Evolutionary conservation across 2,888 invertebrate species (phyloP).

Genomic region (Pyrrhia umbra): DNA sequence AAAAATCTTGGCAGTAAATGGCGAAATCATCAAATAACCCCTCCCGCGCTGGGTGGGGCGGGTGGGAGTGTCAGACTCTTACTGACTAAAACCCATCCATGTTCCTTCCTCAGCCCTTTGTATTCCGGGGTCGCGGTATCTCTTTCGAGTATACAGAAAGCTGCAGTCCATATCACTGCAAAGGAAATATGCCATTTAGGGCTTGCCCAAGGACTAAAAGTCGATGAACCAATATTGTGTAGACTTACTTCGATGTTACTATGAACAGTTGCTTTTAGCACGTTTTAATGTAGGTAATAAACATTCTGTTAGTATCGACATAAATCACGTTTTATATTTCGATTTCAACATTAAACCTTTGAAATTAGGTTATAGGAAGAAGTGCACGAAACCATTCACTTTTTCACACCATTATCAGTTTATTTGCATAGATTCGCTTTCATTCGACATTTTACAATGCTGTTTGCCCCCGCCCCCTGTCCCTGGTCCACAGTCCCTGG

Average conservation of each 20-base stretch:
- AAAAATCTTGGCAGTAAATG: no score
- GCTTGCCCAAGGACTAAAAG: neutral
- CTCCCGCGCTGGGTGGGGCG: no score
- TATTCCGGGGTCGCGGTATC: no score
- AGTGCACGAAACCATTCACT: slow-evolving; percentile 23
- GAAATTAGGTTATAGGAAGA: slow-evolving; percentile 32
- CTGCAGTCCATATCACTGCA: no score
- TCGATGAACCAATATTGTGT: neutral
- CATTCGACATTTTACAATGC: slow-evolving; percentile 14
- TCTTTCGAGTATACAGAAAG: no score
- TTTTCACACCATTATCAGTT: slow-evolving; percentile 17
- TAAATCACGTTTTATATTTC: slow-evolving; percentile 33
- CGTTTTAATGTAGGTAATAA: slow-evolving; percentile 39
- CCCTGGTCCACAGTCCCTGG: no score
- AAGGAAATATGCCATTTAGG: neutral
- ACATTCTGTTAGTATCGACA: slow-evolving; percentile 15
- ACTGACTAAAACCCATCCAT: no score
- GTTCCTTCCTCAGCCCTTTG: no score
- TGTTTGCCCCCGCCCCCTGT: no score
- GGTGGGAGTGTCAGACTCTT: no score
- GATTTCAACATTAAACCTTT: slow-evolving; percentile 39
- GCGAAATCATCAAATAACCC: no score
- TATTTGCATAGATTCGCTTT: slow-evolving; percentile 4
- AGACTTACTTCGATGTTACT: neutral
- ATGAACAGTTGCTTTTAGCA: slow-evolving; percentile 9